phyloP scores from a whole-genome alignment of 2,888 invertebrate species.

The Caenorhabditis becei region DNA sequence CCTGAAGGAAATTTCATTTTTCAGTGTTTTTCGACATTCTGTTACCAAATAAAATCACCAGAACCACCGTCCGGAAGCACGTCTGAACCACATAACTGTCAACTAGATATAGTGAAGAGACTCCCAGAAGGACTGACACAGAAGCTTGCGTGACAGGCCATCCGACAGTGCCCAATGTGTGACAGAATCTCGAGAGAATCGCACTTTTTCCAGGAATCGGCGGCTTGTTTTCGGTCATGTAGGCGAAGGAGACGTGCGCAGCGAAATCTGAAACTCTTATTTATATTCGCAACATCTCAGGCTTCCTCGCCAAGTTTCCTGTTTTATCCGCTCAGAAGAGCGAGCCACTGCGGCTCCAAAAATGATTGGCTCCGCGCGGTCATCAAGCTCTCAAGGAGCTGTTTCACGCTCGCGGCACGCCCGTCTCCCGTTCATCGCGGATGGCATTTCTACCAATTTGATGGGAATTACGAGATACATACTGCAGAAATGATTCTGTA shows the following conservation, averaged over 20 bases:
- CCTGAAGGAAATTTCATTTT: too few relatives aligned
- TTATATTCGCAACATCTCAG: too few relatives aligned
- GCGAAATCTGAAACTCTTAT: slow-evolving; percentile 70
- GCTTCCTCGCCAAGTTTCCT: neutral
- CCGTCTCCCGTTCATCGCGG: slow-evolving; percentile 31
- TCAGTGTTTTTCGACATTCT: neutral
- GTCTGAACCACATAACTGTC: slow-evolving; percentile 78
- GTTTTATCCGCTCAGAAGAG: slow-evolving; percentile 37
- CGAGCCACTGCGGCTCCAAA: slow-evolving; percentile 30
- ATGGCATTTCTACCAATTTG: slow-evolving; percentile 47
- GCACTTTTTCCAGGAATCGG: slow-evolving; percentile 22
- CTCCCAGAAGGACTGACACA: slow-evolving; percentile 73
- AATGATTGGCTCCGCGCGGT: too few relatives aligned
- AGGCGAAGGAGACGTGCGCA: slow-evolving; percentile 77
- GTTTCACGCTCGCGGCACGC: too few relatives aligned
- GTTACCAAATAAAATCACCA: slow-evolving; percentile 75
- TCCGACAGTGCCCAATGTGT: slow-evolving; percentile 73
- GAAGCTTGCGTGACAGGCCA: slow-evolving; percentile 78
- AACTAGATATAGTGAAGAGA: slow-evolving; percentile 72
- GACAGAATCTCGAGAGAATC: slow-evolving; percentile 42
- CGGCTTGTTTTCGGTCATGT: slow-evolving; percentile 68
- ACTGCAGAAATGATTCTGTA: slow-evolving; percentile 67
- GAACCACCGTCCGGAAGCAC: slow-evolving; percentile 76
- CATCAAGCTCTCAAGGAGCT: slow-evolving; percentile 16
- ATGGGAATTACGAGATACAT: slow-evolving; percentile 62